Evolutionary conservation across 2,113 vertebrate genomes (phyloP), one percentile per base, ranked within the genome.

Genomic region (Hirundichthys speculiger): DNA sequence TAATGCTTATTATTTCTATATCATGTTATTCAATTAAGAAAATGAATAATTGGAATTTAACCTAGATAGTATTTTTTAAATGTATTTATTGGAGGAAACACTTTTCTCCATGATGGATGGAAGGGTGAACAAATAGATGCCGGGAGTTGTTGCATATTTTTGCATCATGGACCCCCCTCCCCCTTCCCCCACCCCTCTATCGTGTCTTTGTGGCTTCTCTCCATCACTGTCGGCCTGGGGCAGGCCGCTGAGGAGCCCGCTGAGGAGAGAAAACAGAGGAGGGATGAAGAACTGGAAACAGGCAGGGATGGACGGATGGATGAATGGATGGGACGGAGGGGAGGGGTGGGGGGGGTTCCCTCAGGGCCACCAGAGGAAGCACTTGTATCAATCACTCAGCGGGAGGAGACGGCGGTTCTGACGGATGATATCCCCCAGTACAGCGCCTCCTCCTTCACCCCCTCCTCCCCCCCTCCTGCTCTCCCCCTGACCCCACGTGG

Each of bases 161-260:
- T 46, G 52, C 55, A 53, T 20, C 20, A 62, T 1, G 46, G 68
- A 76, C 64, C 3, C 15, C 10, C 20, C 24, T 14, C 45, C 50
- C 27, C 38, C 4, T 9, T 19, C 55, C 18, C n/a, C 18, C 40
- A 4, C 54, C 15, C 5, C 34, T 13, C 50, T 14, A 3, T 7
- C n/a, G 56, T 61, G 55, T 54, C 42, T 41, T 47, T 56, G 10
- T n/a, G 45, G 66, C 53, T 76, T 79, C 81, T 82, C 81, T 91
- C 78, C 83, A 89, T 91, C 90, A 89, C 74, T 91, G 88, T 91
- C 87, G 70, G 80, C 75, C 82, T 43, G 22, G 82, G 88, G 85
- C 75, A 59, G 57, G 75, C 61, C 73, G 25, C 73, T 45, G 56
- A 69, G 83, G 73, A 85, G 64, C 67, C 73, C 41, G 69, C 86